Evolutionary conservation across 2,797 vertebrate species (phyloP).

Genomic region (Artibeus jamaicensis): DNA sequence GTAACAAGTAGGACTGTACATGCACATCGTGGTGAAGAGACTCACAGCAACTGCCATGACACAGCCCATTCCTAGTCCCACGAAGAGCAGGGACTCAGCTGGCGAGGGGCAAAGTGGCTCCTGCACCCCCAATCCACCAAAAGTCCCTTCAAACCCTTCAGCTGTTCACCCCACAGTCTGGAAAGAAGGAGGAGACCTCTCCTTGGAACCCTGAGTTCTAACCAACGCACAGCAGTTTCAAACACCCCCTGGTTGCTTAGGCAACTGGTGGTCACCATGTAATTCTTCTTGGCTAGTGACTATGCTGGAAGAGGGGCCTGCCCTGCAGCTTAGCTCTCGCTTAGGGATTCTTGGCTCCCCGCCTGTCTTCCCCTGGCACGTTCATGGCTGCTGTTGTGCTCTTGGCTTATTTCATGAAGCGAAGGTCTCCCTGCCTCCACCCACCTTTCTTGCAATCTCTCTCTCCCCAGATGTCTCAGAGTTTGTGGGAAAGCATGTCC

Average conservation of each 20-base stretch:
- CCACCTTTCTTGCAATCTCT: neutral
- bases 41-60: neutral
- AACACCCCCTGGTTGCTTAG: slow-evolving; percentile 39
- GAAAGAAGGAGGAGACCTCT: neutral
- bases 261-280: slow-evolving; percentile 39
- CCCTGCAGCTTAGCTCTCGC: neutral
- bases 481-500: slow-evolving; percentile 55
- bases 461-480: slow-evolving; percentile 48
- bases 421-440: slow-evolving; percentile 56
- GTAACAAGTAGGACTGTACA: neutral
- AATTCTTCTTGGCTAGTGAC: neutral
- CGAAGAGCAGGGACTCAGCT: neutral
- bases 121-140: neutral
- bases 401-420: slow-evolving; percentile 33
- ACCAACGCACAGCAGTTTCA: neutral
- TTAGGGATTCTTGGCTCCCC: slow-evolving; percentile 48
- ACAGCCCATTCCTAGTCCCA: neutral
- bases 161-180: neutral
- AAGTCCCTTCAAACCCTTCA: neutral
- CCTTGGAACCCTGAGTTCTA: neutral
- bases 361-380: slow-evolving; percentile 59
- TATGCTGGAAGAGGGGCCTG: neutral
- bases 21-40: neutral
- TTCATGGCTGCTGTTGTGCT: neutral
- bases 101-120: neutral